Evolutionary conservation across 1,140 invertebrate species (phyloP), one percentile per base, ranked within the genome.

Genomic region (Helicoverpa zea): DNA sequence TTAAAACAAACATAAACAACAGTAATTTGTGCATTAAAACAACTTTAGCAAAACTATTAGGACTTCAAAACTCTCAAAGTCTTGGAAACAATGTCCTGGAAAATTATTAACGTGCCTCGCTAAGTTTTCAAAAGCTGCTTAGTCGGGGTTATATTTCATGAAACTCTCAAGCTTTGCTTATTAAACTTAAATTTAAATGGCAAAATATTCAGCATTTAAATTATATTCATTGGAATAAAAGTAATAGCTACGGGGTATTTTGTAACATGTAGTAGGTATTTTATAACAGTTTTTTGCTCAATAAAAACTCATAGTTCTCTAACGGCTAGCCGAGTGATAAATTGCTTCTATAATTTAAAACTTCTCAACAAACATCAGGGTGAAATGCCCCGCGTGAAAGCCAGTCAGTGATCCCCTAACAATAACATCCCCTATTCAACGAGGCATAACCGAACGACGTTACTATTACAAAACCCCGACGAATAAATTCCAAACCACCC

Each of bases 401-500:
- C 81, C 64, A 81, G 63, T 83, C 81, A 82, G 54, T 10, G 73
- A 68, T 81, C 82, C 83, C 82, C 81, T 81, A 86, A 86, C 63
- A 83, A 77, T 81, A 83, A 66, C 76, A 83, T 85, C 82, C 89
- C 90, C 90, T 86, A 85, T 47, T 87, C 92, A 93, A 94, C 91
- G 85, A 94, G 93, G 90, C 93, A 90, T 91, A 92, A 89, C 92
- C 85, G 90, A 93, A 90, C 82, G 81, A 84, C 84, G 85, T 86
- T 89, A 88, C 84, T 85, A 91, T 88, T 90, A 90, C 88, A 88
- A 88, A 88, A 89, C 90, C 90, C 91, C 83, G 81, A 70, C 84
- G 86, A 89, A 91, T 91, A 89, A 89, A 91, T 91, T 90, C 82
- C 13, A 23, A 77, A 29, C 73, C 58, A 82, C 75, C 80, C 80